These are phyloP conservation scores for Pecten maximus DNA, from an alignment of 2,888 invertebrate genomes.

Conservation along the genomic window DNA sequence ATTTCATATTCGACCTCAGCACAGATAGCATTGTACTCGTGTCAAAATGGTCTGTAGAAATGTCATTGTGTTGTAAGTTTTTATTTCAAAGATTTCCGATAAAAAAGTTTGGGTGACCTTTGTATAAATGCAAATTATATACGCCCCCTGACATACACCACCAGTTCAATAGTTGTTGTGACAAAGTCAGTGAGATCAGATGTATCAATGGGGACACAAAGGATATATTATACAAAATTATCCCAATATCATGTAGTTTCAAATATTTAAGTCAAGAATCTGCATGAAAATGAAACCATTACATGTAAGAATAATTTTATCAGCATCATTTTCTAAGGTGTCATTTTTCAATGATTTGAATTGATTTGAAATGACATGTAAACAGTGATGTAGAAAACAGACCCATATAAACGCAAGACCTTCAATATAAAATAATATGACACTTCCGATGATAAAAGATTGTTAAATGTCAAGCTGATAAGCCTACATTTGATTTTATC, in stretches of 20 bases:
- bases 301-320: background rate
- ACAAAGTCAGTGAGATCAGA: background rate
- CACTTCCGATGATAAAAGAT: constrained; percentile 19
- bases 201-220: background rate
- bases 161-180: background rate
- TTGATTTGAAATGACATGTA: background rate
- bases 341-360: background rate
- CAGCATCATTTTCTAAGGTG: background rate
- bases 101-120: constrained; percentile 15
- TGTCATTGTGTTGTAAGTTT: background rate
- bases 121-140: background rate
- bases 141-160: background rate
- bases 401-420: background rate
- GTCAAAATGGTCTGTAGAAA: background rate
- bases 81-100: background rate
- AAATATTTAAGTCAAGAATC: background rate
- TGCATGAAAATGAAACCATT: background rate
- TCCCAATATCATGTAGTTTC: background rate
- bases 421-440: constrained; percentile 17
- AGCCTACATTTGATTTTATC: background rate
- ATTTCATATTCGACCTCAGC: background rate
- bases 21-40: background rate
- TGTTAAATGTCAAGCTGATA: constrained; percentile 11
- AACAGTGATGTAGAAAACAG: background rate
- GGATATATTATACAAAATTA: background rate